Percentiles rank a stretch among this genome's conserved stretches.
phyloP scores from a whole-genome alignment of 2,113 vertebrate species.

The Ochotona curzoniae region DNA sequence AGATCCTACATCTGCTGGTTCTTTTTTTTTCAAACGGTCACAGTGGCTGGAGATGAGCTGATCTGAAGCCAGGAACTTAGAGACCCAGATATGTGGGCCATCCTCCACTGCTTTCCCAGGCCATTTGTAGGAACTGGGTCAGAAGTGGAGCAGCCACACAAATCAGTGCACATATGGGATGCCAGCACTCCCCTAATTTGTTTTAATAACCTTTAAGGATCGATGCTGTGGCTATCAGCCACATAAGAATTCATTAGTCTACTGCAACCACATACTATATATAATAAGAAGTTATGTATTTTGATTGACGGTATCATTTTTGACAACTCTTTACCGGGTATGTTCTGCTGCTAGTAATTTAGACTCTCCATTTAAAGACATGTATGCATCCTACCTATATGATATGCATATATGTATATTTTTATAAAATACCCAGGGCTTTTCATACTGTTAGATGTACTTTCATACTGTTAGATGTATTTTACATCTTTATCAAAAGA shows the following conservation, averaged over 20 bases:
- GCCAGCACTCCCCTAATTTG: not conserved
- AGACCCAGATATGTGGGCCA: too few species aligned
- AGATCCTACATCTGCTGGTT: too few species aligned
- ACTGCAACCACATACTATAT: conserved; percentile 30
- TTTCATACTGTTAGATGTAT: conserved; percentile 13
- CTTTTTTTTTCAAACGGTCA: too few species aligned
- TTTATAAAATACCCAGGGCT: not conserved
- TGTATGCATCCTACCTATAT: not conserved
- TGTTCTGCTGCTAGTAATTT: conserved; percentile 9
- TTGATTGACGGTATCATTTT: not conserved
- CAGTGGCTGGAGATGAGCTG: too few species aligned
- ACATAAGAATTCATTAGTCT: not conserved
- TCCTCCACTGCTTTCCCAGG: too few species aligned
- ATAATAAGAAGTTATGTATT: conserved; percentile 7
- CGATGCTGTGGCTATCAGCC: not conserved
- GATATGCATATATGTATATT: not conserved
- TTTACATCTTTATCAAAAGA: conserved; percentile 38
- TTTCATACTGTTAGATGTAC: conserved; percentile 13
- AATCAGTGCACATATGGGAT: too few species aligned
- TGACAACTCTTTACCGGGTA: not conserved
- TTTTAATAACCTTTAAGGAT: conserved; percentile 3
- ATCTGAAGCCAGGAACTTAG: too few species aligned
- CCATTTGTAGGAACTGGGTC: too few species aligned
- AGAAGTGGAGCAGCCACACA: too few species aligned
- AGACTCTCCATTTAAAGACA: not conserved